These are phyloP conservation scores for Neodiprion pinetum DNA, from an alignment of 1,140 invertebrate species.

Conservation along the genomic window DNA sequence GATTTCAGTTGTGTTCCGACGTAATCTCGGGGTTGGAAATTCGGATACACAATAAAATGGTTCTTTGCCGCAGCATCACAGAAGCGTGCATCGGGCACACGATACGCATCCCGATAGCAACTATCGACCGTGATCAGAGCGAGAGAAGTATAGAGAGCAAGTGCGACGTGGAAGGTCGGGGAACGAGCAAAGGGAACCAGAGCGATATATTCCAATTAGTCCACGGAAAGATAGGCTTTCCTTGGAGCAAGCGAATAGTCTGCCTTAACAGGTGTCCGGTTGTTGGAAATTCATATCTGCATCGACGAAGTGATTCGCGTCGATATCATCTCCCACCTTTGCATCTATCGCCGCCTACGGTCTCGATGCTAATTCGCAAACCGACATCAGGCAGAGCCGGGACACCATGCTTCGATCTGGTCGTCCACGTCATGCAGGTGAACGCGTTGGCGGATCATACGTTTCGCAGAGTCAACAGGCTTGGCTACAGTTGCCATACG, in stretches of 20 bases:
- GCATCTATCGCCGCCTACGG: slow-evolving; percentile 36
- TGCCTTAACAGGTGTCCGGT: neutral
- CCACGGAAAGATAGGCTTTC: neutral
- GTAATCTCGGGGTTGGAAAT: no score
- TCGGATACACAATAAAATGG: no score
- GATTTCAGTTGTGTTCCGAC: no score
- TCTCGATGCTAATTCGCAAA: slow-evolving; percentile 16
- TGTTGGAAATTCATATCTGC: neutral
- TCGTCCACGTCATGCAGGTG: slow-evolving; percentile 53
- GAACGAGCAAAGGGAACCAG: neutral
- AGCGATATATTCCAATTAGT: slow-evolving; percentile 5
- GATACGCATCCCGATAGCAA: no score
- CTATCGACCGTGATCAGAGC: neutral
- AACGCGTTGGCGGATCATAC: slow-evolving; percentile 45
- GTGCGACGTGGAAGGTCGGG: neutral
- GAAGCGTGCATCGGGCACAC: no score
- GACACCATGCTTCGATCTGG: slow-evolving; percentile 37
- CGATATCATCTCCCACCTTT: slow-evolving; percentile 37
- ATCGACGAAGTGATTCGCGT: neutral
- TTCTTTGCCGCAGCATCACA: no score
- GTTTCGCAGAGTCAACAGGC: neutral
- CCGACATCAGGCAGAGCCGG: neutral
- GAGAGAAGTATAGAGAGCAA: neutral
- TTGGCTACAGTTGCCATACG: neutral
- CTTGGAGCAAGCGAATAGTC: neutral